Evolutionary conservation across 2,888 invertebrate genomes (phyloP), one percentile per base, ranked within the genome.

Genomic region (Oscheius sp.): DNA sequence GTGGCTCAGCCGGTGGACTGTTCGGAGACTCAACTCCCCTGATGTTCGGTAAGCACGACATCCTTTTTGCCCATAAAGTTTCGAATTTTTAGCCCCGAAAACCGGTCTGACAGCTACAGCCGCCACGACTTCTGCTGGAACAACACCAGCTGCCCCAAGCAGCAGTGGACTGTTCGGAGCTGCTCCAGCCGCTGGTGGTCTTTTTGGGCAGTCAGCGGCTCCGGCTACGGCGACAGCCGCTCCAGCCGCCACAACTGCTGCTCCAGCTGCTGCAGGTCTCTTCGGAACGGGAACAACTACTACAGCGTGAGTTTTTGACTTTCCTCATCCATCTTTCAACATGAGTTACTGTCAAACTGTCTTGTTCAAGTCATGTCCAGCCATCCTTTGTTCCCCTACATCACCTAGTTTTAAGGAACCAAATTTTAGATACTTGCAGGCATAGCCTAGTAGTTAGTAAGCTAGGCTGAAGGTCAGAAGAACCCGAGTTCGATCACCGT

Each of bases 231-330:
- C 13, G n/a, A 42, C 53, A 3, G 48, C 53, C 21, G 60, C 68
- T 53, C 59, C 70, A 37, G 71, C 75, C 13, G 58, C 63, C 32
- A 51, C 21, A 53, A 53, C 63, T 50, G n/a, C 63, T 10, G 35
- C 21, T 21, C 21, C 21, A 21, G 21, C 21, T 21, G 21, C 21
- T 21, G 21, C 21, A 21, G 21, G 21, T 0, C 21, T 21, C 21
- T 21, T 21, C 0, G 21, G 21, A 21, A 21, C 21, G 21, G 21
- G 21, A 21, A 21, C 74, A 13, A 13, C 59, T 58, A n/a, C 10
- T 35, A 35, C 60, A 13, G n/a, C 42, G 9, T 74, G 35, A 57
- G 48, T 3, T 2, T 48, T 48, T 42, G 3, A 21, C 21, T 0
- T 21, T 21, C 21, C 21, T 21, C 21, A 21, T 21, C 21, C 21